Evolutionary conservation across 2,888 invertebrate genomes (phyloP).

Genomic region (Teleogryllus oceanicus): DNA sequence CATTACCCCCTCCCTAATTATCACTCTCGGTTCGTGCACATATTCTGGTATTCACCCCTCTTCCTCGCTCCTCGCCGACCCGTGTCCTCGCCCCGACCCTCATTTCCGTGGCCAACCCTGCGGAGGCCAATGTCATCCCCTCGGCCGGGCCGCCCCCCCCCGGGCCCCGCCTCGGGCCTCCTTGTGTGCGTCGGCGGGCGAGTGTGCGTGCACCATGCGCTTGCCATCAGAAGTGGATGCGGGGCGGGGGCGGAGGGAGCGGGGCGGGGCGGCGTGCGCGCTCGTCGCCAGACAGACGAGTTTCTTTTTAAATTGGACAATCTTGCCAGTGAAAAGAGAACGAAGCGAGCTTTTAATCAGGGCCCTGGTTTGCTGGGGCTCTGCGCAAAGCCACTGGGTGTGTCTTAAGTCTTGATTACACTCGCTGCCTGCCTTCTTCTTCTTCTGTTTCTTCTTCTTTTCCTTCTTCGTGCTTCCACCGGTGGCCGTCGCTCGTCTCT

Average conservation of each 20-base stretch:
- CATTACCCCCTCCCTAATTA: too few relatives aligned
- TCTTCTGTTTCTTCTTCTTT: background rate
- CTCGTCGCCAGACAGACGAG: conserved; percentile 8
- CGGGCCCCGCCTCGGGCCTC: too few relatives aligned
- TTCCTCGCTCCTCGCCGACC: too few relatives aligned
- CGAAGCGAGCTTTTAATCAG: conserved; percentile 10
- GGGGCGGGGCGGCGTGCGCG: background rate
- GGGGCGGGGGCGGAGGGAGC: background rate
- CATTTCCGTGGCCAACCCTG: too few relatives aligned
- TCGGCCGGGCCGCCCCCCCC: too few relatives aligned
- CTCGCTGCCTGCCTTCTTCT: background rate
- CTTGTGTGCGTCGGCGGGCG: too few relatives aligned
- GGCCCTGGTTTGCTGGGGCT: background rate
- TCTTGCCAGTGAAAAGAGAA: conserved; percentile 29
- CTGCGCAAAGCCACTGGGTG: conserved; percentile 18
- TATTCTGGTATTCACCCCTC: too few relatives aligned
- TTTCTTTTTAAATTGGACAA: conserved; percentile 30
- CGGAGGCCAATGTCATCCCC: too few relatives aligned
- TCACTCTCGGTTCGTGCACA: too few relatives aligned
- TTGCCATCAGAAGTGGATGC: background rate
- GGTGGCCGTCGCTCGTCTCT: background rate
- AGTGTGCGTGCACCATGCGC: too few relatives aligned
- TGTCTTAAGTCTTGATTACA: conserved; percentile 18
- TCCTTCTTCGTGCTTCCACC: background rate
- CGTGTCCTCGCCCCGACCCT: too few relatives aligned